phyloP scores from a whole-genome alignment of 2,888 invertebrate species.

The Aphodius granarius region DNA sequence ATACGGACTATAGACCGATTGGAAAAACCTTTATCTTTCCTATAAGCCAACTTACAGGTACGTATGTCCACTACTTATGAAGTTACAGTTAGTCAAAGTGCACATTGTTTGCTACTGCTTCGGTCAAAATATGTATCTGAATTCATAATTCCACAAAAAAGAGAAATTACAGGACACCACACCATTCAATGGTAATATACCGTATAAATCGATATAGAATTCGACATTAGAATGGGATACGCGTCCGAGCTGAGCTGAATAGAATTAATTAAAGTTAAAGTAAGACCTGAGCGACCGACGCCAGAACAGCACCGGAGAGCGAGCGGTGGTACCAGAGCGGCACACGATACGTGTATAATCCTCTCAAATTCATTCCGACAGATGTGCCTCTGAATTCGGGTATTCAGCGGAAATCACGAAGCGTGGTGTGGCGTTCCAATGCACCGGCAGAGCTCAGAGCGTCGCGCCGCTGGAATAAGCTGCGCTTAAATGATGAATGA shows the following conservation, averaged over 20 bases:
- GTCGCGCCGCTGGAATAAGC: not conserved
- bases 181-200: no score
- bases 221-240: not conserved
- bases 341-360: not conserved
- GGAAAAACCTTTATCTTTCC: no score
- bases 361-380: not conserved
- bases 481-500: slow-evolving; percentile 18
- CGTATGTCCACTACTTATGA: no score
- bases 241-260: not conserved
- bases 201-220: no score
- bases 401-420: slow-evolving; percentile 14
- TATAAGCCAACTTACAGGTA: no score
- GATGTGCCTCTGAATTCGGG: not conserved
- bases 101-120: no score
- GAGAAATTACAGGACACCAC: no score
- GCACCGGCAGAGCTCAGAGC: not conserved
- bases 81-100: no score
- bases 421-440: slow-evolving; percentile 1
- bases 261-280: not conserved
- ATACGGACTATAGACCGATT: no score
- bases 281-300: not conserved
- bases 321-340: not conserved
- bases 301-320: not conserved
- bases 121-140: no score
- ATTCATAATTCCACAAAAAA: no score